phyloP scores from a whole-genome alignment of 2,113 vertebrate genomes.

The Herpailurus yagouaroundi region DNA sequence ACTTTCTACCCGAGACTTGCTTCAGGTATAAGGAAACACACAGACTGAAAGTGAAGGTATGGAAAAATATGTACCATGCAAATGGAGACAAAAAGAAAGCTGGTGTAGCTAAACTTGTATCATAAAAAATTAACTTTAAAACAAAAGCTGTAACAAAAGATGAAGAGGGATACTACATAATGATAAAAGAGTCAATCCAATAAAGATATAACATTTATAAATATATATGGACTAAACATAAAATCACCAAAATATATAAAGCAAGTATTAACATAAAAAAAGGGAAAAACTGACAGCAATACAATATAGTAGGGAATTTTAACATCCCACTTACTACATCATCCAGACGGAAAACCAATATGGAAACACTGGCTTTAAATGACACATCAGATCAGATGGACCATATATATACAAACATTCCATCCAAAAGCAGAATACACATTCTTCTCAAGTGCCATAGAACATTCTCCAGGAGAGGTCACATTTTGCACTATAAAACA shows the following conservation, averaged over 20 bases:
- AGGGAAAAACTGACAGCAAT: neutral
- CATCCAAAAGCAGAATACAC: neutral
- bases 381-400: too few relatives aligned
- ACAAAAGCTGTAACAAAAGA: neutral
- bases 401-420: neutral
- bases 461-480: neutral
- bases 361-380: neutral
- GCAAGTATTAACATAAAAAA: neutral
- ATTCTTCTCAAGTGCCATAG: neutral
- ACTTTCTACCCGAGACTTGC: neutral
- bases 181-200: neutral
- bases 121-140: neutral
- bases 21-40: neutral
- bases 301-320: neutral
- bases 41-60: neutral
- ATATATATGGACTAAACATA: neutral
- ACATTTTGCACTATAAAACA: neutral
- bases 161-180: neutral
- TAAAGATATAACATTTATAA: neutral
- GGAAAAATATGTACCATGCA: neutral
- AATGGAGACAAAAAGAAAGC: neutral
- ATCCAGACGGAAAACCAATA: neutral
- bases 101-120: neutral
- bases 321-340: neutral
- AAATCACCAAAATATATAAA: neutral